These are phyloP conservation scores for Hippopotamyrus pictus DNA, from an alignment of 2,797 vertebrate genomes.

Conservation along the genomic window DNA sequence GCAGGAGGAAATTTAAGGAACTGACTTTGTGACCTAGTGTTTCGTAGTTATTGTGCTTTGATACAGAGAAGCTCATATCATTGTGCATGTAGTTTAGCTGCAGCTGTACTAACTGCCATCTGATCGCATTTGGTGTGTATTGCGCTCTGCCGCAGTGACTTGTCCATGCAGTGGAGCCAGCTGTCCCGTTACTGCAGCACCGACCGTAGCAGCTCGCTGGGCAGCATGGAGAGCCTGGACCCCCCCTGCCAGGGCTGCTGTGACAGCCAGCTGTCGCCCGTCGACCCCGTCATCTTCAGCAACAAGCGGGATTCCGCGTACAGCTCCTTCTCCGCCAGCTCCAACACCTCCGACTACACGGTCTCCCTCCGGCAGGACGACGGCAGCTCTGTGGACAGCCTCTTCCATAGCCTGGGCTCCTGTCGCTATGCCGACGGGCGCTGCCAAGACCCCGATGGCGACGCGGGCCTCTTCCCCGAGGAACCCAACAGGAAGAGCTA, in stretches of 20 bases:
- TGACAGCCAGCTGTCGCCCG: conserved; percentile 77
- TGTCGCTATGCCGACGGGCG: conserved; percentile 41
- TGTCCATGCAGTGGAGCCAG: conserved; percentile 83
- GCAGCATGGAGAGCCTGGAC: conserved; percentile 90
- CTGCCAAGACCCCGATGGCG: conserved; percentile 44
- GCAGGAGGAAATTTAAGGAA: neutral
- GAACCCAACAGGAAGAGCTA: conserved; percentile 44
- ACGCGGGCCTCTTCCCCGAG: conserved; percentile 41
- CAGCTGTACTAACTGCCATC: neutral
- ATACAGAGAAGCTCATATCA: neutral
- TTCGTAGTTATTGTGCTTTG: neutral
- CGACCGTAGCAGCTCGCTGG: conserved; percentile 86
- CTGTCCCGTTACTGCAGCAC: conserved; percentile 84
- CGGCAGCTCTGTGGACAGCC: conserved; percentile 63
- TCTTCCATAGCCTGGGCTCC: conserved; percentile 56
- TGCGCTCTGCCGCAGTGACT: conserved; percentile 67
- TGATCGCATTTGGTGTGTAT: neutral
- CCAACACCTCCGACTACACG: conserved; percentile 80
- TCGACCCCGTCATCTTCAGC: conserved; percentile 77
- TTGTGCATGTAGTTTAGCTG: neutral
- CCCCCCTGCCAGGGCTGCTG: conserved; percentile 70
- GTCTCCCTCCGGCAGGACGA: conserved; percentile 74
- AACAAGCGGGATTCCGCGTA: conserved; percentile 93
- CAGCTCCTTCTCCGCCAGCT: conserved; percentile 94
- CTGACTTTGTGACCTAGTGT: neutral